These are phyloP conservation scores for Esox masquinongy DNA, from an alignment of 2,797 vertebrate genomes.

Conservation along the genomic window DNA sequence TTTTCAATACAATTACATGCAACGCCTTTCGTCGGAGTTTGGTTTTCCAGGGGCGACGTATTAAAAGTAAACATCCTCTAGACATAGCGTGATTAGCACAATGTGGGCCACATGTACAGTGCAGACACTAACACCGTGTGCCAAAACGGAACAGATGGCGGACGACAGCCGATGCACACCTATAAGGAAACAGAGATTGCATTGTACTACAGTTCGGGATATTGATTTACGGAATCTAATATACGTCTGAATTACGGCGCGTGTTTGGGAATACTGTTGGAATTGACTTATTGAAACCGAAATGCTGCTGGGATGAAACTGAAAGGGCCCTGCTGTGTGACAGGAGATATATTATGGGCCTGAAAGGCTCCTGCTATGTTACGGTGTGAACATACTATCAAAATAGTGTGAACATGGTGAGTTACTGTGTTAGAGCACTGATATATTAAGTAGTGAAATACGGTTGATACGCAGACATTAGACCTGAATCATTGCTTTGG, in stretches of 20 bases:
- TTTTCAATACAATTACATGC: conserved; percentile 20
- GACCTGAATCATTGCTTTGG: neutral
- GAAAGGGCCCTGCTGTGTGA: neutral
- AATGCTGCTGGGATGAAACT: neutral
- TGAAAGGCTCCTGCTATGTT: neutral
- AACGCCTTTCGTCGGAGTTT: conserved; percentile 10
- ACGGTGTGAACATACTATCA: neutral
- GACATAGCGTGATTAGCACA: neutral
- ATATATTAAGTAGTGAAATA: neutral
- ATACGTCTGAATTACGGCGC: neutral
- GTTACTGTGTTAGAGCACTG: neutral
- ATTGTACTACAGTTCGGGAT: neutral
- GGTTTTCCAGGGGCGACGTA: conserved; percentile 7
- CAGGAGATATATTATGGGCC: neutral
- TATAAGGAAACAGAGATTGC: neutral
- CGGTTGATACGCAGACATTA: neutral
- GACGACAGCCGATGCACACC: neutral
- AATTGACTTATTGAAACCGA: neutral
- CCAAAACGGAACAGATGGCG: neutral
- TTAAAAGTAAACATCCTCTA: conserved; percentile 23
- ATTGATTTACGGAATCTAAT: neutral
- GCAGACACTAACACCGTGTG: neutral
- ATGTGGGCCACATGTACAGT: neutral
- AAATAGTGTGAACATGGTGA: neutral
- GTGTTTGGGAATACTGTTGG: neutral